These are phyloP conservation scores for Spilosoma lubricipeda DNA, from an alignment of 2,888 invertebrate genomes.

Conservation along the genomic window DNA sequence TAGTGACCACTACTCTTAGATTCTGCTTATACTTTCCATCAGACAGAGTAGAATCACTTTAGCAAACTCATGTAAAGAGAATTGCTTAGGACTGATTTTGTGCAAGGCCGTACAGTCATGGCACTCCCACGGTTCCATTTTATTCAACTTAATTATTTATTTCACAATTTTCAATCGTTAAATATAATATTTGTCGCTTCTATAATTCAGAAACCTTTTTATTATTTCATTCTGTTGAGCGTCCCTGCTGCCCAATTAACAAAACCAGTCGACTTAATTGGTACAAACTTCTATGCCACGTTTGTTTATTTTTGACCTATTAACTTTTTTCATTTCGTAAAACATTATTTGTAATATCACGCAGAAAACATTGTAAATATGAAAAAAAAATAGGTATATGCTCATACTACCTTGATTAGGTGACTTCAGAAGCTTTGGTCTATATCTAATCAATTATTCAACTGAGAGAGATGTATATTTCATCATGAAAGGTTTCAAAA, in stretches of 20 bases:
- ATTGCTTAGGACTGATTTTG: too few species aligned
- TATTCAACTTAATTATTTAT: not conserved
- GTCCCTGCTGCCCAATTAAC: not conserved
- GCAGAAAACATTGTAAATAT: not conserved
- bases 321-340: not conserved
- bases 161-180: not conserved
- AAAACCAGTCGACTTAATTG: not conserved
- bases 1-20: too few species aligned
- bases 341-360: not conserved
- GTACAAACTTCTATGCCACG: not conserved
- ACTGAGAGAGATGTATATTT: not conserved
- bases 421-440: not conserved
- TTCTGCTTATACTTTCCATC: too few species aligned
- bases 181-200: not conserved
- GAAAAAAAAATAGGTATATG: not conserved
- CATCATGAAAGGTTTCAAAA: too few species aligned
- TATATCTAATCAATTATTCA: not conserved
- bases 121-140: not conserved
- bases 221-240: not conserved
- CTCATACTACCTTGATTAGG: not conserved
- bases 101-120: too few species aligned
- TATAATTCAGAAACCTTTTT: not conserved
- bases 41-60: too few species aligned
- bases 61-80: too few species aligned
- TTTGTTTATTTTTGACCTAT: not conserved